Percentiles rank a stretch among this genome's conserved stretches.
These are phyloP conservation scores for Probosciger aterrimus DNA, from an alignment of 2,113 vertebrate species.

Conservation along the genomic window DNA sequence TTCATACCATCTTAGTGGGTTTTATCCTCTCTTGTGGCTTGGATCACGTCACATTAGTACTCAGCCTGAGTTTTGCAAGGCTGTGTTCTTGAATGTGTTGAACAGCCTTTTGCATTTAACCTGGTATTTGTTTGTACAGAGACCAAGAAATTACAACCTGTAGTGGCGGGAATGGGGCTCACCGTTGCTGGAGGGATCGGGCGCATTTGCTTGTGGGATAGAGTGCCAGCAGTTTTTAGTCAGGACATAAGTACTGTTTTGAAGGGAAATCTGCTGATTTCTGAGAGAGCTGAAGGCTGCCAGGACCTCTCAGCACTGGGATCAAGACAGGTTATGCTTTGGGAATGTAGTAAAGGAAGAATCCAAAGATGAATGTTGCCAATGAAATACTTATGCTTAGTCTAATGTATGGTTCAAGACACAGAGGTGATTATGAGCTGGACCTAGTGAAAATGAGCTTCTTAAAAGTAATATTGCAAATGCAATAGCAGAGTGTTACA, in stretches of 20 bases:
- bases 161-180: not conserved
- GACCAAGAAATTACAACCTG: accelerated
- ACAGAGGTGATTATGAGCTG: not conserved
- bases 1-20: accelerated
- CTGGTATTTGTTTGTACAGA: not conserved
- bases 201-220: accelerated
- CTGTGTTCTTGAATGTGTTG: accelerated
- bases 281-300: not conserved
- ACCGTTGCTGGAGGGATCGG: accelerated
- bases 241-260: not conserved
- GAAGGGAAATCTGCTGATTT: not conserved
- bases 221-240: not conserved
- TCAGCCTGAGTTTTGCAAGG: not conserved
- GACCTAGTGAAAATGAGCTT: not conserved
- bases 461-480: not conserved
- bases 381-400: not conserved
- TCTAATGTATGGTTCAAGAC: not conserved
- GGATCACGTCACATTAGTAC: accelerated
- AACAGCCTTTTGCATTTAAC: not conserved
- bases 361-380: not conserved
- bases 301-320: not conserved
- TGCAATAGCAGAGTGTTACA: not conserved
- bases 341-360: not conserved
- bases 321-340: accelerated
- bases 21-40: not conserved